A percentile compares a stretch with the other conserved stretches of the same genome.
Evolutionary conservation across 2,888 invertebrate genomes (phyloP).

Genomic region (Nemoura dubitans): DNA sequence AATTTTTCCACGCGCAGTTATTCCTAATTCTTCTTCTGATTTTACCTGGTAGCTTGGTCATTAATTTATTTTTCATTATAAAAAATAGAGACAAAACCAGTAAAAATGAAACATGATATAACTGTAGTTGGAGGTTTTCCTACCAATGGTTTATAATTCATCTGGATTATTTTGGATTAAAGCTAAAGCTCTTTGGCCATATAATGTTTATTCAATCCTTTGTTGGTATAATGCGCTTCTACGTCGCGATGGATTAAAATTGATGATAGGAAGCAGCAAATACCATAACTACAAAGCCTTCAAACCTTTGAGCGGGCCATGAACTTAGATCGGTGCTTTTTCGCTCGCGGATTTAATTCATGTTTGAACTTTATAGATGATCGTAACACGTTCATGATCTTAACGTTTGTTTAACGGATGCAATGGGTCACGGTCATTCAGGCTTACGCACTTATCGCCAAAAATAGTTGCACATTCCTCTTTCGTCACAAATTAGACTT

Average conservation of each 20-base stretch:
- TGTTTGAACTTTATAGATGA: too few species aligned
- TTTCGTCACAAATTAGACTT: too few species aligned
- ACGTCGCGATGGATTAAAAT: background rate
- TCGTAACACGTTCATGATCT: too few species aligned
- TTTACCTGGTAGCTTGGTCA: background rate
- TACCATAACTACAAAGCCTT: background rate
- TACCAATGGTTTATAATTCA: background rate
- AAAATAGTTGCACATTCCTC: too few species aligned
- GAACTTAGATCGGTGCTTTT: background rate
- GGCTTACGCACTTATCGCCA: too few species aligned
- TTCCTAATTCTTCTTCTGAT: background rate
- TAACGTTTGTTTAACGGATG: too few species aligned
- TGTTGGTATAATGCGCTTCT: background rate
- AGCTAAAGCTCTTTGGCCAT: slow-evolving; percentile 16
- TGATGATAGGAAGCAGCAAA: slow-evolving; percentile 18
- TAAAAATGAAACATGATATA: background rate
- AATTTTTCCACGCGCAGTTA: too few species aligned
- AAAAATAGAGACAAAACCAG: background rate
- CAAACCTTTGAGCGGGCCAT: background rate
- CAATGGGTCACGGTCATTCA: too few species aligned
- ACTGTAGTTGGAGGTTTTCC: background rate
- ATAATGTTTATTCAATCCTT: slow-evolving; percentile 26
- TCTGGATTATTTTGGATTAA: slow-evolving; percentile 8
- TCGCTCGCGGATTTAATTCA: background rate
- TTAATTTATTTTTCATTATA: slow-evolving; percentile 8